phyloP scores from a whole-genome alignment of 2,797 vertebrate species.

The Enteromius mattozi region DNA sequence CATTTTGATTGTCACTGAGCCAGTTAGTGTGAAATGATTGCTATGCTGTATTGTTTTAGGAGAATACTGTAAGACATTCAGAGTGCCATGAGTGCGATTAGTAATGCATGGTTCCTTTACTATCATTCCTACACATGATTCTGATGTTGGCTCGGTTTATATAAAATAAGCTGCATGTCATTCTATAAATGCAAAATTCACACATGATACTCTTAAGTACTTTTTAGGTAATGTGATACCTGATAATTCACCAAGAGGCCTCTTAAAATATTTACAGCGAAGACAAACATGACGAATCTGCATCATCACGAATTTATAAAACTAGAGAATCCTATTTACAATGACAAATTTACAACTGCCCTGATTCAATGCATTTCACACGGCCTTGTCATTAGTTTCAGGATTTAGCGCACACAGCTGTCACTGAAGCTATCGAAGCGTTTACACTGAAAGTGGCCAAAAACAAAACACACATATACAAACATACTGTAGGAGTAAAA shows the following conservation, averaged over 20 bases:
- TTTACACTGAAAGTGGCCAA: constrained; percentile 46
- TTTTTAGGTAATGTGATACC: constrained; percentile 34
- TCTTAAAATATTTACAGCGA: constrained; percentile 38
- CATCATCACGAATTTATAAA: constrained; percentile 42
- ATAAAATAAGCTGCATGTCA: constrained; percentile 4
- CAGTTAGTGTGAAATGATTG: constrained; percentile 24
- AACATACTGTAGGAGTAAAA: constrained; percentile 36
- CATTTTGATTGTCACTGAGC: constrained; percentile 36
- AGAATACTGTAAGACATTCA: constrained; percentile 18
- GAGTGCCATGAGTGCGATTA: constrained; percentile 7
- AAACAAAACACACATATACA: constrained; percentile 14
- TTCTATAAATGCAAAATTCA: constrained; percentile 7
- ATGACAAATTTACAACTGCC: constrained; percentile 38
- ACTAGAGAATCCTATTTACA: constrained; percentile 47
- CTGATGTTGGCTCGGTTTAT: neutral
- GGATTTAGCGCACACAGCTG: constrained; percentile 68
- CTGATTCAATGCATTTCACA: constrained; percentile 22
- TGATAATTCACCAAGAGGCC: constrained; percentile 21
- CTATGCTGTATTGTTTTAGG: neutral
- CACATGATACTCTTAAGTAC: neutral
- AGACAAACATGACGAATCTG: neutral
- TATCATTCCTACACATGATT: constrained; percentile 17
- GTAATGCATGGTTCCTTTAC: neutral
- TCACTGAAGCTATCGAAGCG: constrained; percentile 28
- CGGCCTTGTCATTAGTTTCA: constrained; percentile 46